phyloP scores from a whole-genome alignment of 1,140 invertebrate species.

The Psix sp. region DNA sequence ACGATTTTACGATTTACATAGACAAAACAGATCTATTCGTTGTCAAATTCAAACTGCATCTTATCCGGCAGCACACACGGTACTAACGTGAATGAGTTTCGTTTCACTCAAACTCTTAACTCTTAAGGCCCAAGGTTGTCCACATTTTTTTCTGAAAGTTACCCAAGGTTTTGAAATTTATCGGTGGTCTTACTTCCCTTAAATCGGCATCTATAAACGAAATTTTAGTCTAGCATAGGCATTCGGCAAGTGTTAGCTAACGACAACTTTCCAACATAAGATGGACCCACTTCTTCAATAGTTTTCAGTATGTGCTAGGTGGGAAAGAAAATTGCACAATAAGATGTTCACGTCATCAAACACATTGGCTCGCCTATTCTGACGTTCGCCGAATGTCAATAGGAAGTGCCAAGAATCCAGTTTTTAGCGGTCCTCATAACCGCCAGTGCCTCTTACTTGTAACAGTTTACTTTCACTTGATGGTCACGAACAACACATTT shows the following conservation, averaged over 20 bases:
- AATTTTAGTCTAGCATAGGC: not conserved
- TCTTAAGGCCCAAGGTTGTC: conserved; percentile 70
- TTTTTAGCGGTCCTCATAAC: conserved; percentile 28
- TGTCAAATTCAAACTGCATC: conserved; percentile 64
- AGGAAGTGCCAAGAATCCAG: conserved; percentile 27
- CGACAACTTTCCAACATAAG: not conserved
- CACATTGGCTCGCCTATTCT: not conserved
- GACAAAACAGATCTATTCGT: not conserved
- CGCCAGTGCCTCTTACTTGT: conserved; percentile 23
- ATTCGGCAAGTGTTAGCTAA: not conserved
- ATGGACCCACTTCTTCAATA: not conserved
- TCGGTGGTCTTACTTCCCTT: no score
- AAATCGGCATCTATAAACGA: conserved; percentile 11
- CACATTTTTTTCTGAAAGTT: conserved; percentile 68
- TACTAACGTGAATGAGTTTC: conserved; percentile 70
- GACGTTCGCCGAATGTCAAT: conserved; percentile 6
- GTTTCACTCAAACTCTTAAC: conserved; percentile 59
- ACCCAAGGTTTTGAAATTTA: conserved; percentile 42
- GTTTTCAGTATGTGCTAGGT: not conserved
- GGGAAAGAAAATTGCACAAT: not conserved
- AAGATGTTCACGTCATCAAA: not conserved
- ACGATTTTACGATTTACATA: not conserved
- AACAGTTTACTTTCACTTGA: conserved; percentile 41
- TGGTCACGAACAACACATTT: conserved; percentile 42
- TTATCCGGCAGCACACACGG: conserved; percentile 58